Percentiles rank a stretch among this genome's conserved stretches.
phyloP scores from a whole-genome alignment of 2,113 vertebrate species.

The Natator depressus region DNA sequence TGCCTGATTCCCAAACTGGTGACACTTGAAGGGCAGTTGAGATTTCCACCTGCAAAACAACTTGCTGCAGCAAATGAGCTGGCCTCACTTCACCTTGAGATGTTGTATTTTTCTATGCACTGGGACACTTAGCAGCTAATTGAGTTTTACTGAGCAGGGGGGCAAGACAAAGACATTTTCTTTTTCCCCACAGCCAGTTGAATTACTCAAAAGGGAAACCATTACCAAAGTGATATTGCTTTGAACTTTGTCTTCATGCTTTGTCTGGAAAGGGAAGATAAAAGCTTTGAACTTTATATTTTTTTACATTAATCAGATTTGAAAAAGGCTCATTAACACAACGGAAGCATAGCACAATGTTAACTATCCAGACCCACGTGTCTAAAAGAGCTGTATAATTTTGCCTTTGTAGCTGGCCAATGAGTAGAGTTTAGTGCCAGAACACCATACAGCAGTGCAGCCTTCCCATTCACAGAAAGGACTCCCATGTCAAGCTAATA shows the following conservation, averaged over 20 bases:
- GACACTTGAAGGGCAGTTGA: background rate
- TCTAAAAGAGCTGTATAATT: background rate
- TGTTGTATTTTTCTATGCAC: background rate
- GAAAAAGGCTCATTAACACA: background rate
- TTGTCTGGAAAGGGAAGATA: background rate
- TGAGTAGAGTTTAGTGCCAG: background rate
- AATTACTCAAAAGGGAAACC: background rate
- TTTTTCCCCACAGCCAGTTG: background rate
- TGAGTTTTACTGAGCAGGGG: background rate
- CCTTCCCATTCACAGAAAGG: background rate
- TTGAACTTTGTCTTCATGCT: background rate
- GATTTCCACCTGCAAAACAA: background rate
- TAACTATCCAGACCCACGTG: background rate
- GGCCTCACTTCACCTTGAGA: background rate
- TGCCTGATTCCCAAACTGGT: background rate
- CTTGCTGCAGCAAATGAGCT: background rate
- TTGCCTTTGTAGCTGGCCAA: background rate
- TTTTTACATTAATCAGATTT: background rate
- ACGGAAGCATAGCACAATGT: background rate
- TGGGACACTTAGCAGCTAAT: background rate
- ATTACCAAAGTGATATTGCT: background rate
- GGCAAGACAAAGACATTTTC: background rate
- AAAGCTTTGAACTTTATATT: background rate
- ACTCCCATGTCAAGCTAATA: background rate
- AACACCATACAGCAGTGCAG: background rate